These are phyloP conservation scores for Drosophila atripex DNA, from an alignment of 2,888 invertebrate species.

Conservation along the genomic window DNA sequence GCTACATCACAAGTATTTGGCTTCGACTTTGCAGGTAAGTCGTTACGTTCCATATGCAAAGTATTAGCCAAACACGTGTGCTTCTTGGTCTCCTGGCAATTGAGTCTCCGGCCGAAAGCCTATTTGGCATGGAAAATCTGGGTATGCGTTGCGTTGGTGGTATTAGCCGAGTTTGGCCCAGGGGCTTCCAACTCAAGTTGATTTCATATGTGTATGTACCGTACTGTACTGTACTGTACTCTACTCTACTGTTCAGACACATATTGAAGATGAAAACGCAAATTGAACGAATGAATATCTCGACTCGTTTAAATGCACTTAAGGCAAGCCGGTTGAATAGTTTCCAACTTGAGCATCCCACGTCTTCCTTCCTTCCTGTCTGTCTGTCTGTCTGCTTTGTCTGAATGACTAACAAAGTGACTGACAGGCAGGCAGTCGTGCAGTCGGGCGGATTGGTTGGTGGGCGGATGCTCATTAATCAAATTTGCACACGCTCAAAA, in stretches of 20 bases:
- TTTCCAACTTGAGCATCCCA: constrained; percentile 13
- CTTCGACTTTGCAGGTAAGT: constrained; percentile 3
- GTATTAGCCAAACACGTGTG: constrained; percentile 41
- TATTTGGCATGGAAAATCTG: constrained; percentile 3
- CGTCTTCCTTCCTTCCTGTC: constrained; percentile 1
- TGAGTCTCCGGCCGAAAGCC: constrained; percentile 13
- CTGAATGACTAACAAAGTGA: constrained; percentile 17
- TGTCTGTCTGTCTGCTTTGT: constrained; percentile 4
- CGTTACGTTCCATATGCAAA: constrained; percentile 25
- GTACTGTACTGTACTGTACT: too few species aligned
- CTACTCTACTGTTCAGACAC: too few species aligned
- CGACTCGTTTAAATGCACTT: constrained; percentile 45
- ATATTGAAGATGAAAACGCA: constrained; percentile 24
- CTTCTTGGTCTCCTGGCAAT: constrained; percentile 37
- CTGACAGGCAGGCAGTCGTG: not conserved
- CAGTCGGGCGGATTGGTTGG: not conserved
- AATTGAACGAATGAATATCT: constrained; percentile 49
- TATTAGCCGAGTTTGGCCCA: constrained; percentile 1
- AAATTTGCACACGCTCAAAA: constrained; percentile 72
- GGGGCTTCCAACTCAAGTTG: constrained; percentile 4
- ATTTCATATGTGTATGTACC: not conserved
- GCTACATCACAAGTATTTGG: not conserved
- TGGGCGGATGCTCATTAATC: constrained; percentile 64
- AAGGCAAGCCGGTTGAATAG: constrained; percentile 36
- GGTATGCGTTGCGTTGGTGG: not conserved